Evolutionary conservation across 1,140 invertebrate genomes (phyloP).

Genomic region (Drusus annulatus): DNA sequence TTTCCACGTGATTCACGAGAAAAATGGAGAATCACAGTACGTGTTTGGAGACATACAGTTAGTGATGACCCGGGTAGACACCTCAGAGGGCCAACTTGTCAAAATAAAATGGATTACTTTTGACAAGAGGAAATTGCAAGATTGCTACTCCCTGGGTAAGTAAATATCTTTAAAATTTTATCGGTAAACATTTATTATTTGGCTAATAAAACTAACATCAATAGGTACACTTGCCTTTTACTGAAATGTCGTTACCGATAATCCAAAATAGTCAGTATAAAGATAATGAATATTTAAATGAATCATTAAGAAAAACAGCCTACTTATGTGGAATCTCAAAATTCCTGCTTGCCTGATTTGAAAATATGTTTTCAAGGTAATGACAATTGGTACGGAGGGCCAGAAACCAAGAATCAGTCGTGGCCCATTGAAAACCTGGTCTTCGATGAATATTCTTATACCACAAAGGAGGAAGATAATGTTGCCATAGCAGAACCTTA

Average conservation of each 20-base stretch:
- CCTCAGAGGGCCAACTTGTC: not conserved
- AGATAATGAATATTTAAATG: too few species aligned
- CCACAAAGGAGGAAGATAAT: slow-evolving; percentile 76
- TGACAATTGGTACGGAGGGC: slow-evolving; percentile 75
- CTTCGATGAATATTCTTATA: slow-evolving; percentile 74
- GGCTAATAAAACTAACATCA: not conserved
- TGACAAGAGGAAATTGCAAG: not conserved
- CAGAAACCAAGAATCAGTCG: slow-evolving; percentile 73
- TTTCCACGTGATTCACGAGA: not conserved
- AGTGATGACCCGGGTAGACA: not conserved
- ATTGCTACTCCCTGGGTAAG: slow-evolving; percentile 17
- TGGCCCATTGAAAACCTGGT: slow-evolving; percentile 79
- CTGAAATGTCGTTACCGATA: too few species aligned
- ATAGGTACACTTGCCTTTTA: not conserved
- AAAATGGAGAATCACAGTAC: slow-evolving; percentile 6
- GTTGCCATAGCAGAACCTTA: slow-evolving; percentile 81
- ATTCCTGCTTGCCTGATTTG: not conserved
- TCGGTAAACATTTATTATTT: not conserved
- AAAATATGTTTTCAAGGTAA: slow-evolving; percentile 18
- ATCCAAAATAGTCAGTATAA: too few species aligned
- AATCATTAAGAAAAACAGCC: too few species aligned
- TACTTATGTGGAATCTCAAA: too few species aligned
- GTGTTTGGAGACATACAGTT: not conserved
- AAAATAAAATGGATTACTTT: slow-evolving; percentile 9
- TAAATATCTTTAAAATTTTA: not conserved